Conservation (phyloP, 92 coral and sea anemone genomes). For the Epizoanthus stellaris region DNA sequence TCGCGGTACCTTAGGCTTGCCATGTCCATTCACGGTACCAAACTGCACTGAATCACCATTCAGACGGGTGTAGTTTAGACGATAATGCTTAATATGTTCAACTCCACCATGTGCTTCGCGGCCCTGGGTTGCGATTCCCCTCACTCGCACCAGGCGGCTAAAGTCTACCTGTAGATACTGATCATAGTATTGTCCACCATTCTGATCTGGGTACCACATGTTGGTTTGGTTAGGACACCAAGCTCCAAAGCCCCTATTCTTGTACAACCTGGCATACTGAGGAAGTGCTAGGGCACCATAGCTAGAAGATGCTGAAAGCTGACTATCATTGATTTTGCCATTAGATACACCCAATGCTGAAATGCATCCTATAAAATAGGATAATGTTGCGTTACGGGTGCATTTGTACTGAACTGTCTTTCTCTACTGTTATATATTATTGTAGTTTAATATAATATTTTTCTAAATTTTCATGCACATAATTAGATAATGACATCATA, state of each 20-base stretch:
- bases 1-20: constrained; percentile 10
- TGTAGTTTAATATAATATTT: too few species aligned
- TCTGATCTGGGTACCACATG: not conserved
- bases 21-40: not conserved
- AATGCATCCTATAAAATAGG: constrained; percentile 53
- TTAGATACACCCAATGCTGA: constrained; percentile 78
- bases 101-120: constrained; percentile 49
- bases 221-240: constrained; percentile 78
- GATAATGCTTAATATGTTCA: constrained; percentile 56
- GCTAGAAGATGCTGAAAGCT: constrained; percentile 59
- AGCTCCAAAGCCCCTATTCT: constrained; percentile 56
- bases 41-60: not conserved
- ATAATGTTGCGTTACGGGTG: not conserved
- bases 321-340: constrained; percentile 71
- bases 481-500: too few species aligned
- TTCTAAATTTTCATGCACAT: too few species aligned
- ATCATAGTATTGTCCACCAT: constrained; percentile 54
- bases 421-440: not conserved
- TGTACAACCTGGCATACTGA: constrained; percentile 61
- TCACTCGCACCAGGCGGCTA: constrained; percentile 50
- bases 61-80: constrained; percentile 52
- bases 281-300: constrained; percentile 17
- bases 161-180: constrained; percentile 69
- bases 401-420: not conserved
- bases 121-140: constrained; percentile 77